Evolutionary conservation across 2,113 vertebrate species (phyloP), one percentile per base, ranked within the genome.

Genomic region (Dasyornis broadbenti): DNA sequence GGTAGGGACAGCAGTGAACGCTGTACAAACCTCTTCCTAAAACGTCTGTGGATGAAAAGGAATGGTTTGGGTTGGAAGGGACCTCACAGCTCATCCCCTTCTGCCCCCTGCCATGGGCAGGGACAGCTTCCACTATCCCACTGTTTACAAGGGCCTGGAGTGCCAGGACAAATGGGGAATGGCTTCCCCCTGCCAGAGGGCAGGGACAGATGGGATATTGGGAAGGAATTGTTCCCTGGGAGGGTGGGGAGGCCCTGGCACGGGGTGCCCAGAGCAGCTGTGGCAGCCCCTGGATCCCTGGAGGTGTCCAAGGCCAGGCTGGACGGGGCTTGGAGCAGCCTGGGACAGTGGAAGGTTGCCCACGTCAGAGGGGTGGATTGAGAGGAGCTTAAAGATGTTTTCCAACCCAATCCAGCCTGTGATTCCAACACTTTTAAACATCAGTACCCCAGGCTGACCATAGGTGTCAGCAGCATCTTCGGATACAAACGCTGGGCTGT

Each of bases 381-480:
- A 60, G 35, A 37, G 23, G 49, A 50, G 19, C 3, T 64, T 56
- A 16, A 42, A 33, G 19, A 19, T 49, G 14, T 61, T 54, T 77
- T 63, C 56, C 35, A 23, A 5, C 27, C 6, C 31, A 63, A 15
- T 18, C 15, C 27, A 12, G 42, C 15, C 88, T 20, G 49, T 14
- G 42, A 30, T 16, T 56, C 12, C 10, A 35, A 4, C 18, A 17
- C 18, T 56, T 35, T 33, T 8, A 14, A 63, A 23, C 80, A 33
- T 35, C 80, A 83, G 30, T 92, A 54, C 92, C 70, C 37, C 5
- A 13, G 18, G 31, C 78, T 79, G 96, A 85, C 92, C 64, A n/a
- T 89, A 96, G 89, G 37, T 91, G 92, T 87, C 92, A 91, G 78
- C 88, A 91, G 83, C 61, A 77, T 28, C 79, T 44, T 70, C 84